These are phyloP conservation scores for Mirounga angustirostris DNA, from an alignment of 2,113 vertebrate species.

Conservation along the genomic window DNA sequence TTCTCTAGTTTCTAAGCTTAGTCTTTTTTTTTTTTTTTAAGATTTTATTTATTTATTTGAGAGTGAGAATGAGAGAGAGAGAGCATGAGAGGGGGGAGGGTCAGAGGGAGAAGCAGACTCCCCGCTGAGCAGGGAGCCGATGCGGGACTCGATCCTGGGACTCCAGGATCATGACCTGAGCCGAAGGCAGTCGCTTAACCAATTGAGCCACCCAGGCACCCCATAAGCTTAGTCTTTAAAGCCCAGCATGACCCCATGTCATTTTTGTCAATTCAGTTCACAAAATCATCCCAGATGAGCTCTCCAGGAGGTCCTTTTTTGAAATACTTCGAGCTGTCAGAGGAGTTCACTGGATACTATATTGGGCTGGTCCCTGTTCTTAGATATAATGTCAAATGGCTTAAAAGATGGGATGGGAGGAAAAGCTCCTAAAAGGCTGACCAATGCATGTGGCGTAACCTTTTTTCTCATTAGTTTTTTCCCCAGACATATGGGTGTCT, in stretches of 20 bases:
- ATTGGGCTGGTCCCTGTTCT: neutral
- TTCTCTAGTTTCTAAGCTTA: conserved; percentile 10
- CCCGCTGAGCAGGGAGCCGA: no score
- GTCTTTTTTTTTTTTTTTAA: neutral
- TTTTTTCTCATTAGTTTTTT: neutral
- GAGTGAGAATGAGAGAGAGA: no score
- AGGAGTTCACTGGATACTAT: neutral
- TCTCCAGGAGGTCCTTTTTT: neutral
- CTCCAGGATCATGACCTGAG: no score
- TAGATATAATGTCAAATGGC: neutral
- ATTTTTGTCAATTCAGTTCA: conserved; percentile 43
- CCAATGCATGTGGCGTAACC: rapidly evolving
- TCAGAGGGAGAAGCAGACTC: no score
- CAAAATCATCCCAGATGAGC: neutral
- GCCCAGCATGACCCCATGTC: neutral
- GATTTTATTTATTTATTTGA: no score
- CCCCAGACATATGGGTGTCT: neutral
- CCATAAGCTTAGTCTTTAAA: neutral
- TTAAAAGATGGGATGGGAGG: neutral
- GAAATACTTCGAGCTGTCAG: neutral
- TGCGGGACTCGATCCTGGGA: no score
- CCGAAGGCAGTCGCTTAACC: no score
- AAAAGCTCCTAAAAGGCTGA: neutral
- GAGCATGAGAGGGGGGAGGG: no score
- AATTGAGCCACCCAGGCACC: no score